Evolutionary conservation across 2,888 invertebrate genomes (phyloP).

Genomic region (Mythimna impura): DNA sequence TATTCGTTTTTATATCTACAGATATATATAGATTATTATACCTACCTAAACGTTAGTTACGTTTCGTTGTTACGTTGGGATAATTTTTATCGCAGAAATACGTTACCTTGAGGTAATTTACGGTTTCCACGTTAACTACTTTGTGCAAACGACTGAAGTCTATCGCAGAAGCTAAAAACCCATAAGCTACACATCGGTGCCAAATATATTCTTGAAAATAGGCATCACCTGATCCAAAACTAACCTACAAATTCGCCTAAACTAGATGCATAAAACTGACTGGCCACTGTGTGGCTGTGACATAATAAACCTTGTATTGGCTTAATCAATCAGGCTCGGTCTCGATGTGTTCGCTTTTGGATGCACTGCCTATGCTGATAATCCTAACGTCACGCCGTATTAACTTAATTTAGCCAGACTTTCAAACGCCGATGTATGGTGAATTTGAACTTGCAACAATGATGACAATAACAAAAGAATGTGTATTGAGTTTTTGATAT

Average conservation of each 20-base stretch:
- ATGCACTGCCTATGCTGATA: conserved; percentile 8
- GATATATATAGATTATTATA: no score
- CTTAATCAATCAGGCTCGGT: conserved; percentile 9
- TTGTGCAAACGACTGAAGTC: no score
- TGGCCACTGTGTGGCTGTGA: neutral
- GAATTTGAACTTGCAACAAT: neutral
- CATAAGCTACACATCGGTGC: no score
- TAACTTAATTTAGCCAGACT: neutral
- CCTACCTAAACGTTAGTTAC: no score
- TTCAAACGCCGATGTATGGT: neutral
- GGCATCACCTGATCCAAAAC: neutral
- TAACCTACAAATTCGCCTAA: neutral
- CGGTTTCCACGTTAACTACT: no score
- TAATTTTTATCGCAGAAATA: no score
- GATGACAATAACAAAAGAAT: neutral
- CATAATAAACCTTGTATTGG: conserved; percentile 5
- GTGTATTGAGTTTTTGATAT: neutral
- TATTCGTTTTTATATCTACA: no score
- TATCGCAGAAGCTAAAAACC: no score
- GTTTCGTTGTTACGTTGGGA: no score
- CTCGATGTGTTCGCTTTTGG: conserved; percentile 4
- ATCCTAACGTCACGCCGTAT: neutral
- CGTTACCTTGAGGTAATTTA: no score
- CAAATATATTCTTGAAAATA: neutral
- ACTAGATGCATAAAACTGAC: neutral